A percentile compares a stretch with the other conserved stretches of the same genome.
These are phyloP conservation scores for Anarhynchus alexandrinus DNA, from an alignment of 2,113 vertebrate genomes.

Conservation along the genomic window DNA sequence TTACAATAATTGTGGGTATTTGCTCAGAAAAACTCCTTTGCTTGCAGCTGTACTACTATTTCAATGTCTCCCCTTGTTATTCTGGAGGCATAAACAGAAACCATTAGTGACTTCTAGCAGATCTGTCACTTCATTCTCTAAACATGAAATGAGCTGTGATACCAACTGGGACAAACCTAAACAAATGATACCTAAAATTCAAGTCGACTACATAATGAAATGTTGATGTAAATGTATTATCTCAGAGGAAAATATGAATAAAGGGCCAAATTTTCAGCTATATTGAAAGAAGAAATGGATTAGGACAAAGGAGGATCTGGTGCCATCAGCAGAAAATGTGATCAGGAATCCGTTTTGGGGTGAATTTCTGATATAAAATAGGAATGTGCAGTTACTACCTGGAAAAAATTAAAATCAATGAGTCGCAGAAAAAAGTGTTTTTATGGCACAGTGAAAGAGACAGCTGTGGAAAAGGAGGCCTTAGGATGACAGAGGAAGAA, in stretches of 20 bases:
- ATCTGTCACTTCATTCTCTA: neutral
- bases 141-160: neutral
- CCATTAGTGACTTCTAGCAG: neutral
- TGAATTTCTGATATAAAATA: neutral
- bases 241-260: neutral
- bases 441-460: neutral
- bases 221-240: neutral
- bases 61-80: neutral
- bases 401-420: neutral
- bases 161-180: neutral
- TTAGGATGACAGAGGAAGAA: neutral
- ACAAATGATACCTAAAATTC: neutral
- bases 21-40: neutral
- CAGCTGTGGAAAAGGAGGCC: neutral
- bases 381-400: neutral
- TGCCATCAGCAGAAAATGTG: neutral
- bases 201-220: neutral
- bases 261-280: neutral
- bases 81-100: neutral
- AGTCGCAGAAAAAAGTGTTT: neutral
- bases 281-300: neutral
- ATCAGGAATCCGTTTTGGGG: neutral
- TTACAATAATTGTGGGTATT: neutral
- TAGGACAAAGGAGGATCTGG: neutral
- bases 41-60: neutral